Base-by-base conservation (phyloP, 2,797 vertebrate genomes). In the Sebastiscus tertius region DNA sequence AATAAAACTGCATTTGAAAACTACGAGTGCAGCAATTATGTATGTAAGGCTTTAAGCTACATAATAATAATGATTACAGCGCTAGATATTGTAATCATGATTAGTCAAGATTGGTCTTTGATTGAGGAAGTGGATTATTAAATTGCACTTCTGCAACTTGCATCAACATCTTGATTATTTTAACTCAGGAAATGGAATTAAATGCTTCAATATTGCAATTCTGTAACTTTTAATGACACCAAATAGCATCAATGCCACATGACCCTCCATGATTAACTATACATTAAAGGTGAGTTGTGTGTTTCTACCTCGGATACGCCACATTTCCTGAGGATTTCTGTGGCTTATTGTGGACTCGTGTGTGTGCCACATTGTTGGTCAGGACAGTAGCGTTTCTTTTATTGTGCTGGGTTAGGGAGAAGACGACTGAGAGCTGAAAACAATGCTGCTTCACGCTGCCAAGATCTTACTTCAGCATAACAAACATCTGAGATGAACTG, bases 401-500 rank as follows among this genome's bases (percentile, higher is more conserved):
- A 73, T 85, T 86, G 77, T 83, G 76, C 75, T 78, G 83, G 83
- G 63, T 79, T 64, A 1, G 72, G 39, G 70, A 84, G 75, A 84
- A 75, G 73, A 86, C 74, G 74, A 62, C 83, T 39, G 75, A 36
- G 72, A 72, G 6, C 72, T 33, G 77, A 86, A 90, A 90, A 90
- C 90, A 90, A 91, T 88, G 85, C 81, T 4, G 77, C 11, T 18
- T 18, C 20, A 27, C 4, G 61, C 66, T 84, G 89, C 90, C 88
- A 91, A 77, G 54, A 61, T 52, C 67, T 81, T 46, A 75, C 88
- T 88, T 68, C 81, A 88, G 84, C 87, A 87, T 88, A 90, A 90
- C 87, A 92, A 89, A 88, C 85, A 86, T 66, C 68, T 20, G 16
- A 27, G 71, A 89, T 85, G 89, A 84, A 75, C 34, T 13, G 83